These are phyloP conservation scores for Philereme vetulata DNA, from an alignment of 2,888 invertebrate species.

Conservation along the genomic window DNA sequence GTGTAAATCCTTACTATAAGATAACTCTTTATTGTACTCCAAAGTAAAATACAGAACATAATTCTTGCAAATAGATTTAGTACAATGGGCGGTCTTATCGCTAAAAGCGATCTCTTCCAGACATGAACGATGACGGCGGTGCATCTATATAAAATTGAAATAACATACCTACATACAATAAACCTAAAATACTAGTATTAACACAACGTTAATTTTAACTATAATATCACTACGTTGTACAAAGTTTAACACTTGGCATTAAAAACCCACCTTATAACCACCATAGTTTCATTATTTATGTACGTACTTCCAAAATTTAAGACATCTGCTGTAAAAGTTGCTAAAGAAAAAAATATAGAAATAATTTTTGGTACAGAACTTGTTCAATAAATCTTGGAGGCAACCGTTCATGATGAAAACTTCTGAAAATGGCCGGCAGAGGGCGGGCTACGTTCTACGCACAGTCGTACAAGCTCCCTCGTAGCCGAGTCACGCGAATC, in stretches of 20 bases:
- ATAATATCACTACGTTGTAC: too few species aligned
- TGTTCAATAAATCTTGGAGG: conserved; percentile 44
- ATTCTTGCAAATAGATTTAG: too few species aligned
- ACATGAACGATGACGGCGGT: too few species aligned
- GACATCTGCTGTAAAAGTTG: conserved; percentile 34
- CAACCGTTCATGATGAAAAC: conserved; percentile 41
- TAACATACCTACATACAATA: too few species aligned
- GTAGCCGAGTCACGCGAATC: conserved; percentile 44
- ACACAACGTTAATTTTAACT: too few species aligned
- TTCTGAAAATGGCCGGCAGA: conserved; percentile 44
- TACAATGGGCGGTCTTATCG: too few species aligned
- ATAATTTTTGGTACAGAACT: conserved; percentile 40
- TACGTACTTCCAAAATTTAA: conserved; percentile 26
- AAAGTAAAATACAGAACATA: too few species aligned
- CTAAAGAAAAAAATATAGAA: conserved; percentile 31
- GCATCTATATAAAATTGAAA: too few species aligned
- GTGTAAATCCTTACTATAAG: too few species aligned
- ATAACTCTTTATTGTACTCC: too few species aligned
- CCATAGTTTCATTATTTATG: conserved; percentile 16
- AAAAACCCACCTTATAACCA: background rate
- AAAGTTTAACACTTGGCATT: background rate
- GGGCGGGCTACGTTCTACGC: conserved; percentile 43
- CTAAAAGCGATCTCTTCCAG: too few species aligned
- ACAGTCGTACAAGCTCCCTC: conserved; percentile 51
- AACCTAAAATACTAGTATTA: too few species aligned